Evolutionary conservation across 2,888 invertebrate genomes (phyloP), one percentile per base, ranked within the genome.

Genomic region (Oscheius onirici): DNA sequence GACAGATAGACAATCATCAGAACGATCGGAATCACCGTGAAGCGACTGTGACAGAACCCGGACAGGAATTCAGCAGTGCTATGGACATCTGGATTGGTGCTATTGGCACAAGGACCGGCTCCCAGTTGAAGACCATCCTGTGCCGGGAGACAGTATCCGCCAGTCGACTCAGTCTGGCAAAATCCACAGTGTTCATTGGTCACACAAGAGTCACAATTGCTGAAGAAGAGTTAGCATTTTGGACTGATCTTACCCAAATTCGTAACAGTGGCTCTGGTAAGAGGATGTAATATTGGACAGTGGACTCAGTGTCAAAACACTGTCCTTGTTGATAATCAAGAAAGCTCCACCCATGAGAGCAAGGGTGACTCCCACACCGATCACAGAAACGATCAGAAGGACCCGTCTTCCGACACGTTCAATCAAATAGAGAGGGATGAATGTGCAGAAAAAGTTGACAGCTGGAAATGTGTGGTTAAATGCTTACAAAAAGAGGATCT

Each of bases 371-470:
- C 69, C 70, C 10, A 77, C 77, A 13, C 77, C 77, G 28, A 54
- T 46, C 17, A 61, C 46, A 17, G 73, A 73, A 34, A 68, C 26
- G 2, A 78, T 60, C 10, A 80, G 66, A 6, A 80, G 66, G n/a
- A 82, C 81, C 28, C 89, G 84, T 63, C 90, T 78, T 2, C 90
- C 90, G 20, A 89, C 77, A 65, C 88, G 87, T 57, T 90, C 90
- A 15, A 90, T 89, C 51, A 90, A 81, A 74, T 87, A 88, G 51
- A 90, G 82, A 2, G 90, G 90, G 20, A 90, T 72, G 55, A 80
- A 86, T 1, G 90, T 89, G 75, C 88, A 89, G 3, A 89, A 34
- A 75, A 90, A 90, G 78, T 90, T 90, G 68, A 90, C 86, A 15
- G 84, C 86, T 24, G 89, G 85, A 8, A 88, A 88, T 15, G 86